Evolutionary conservation across 2,888 invertebrate genomes (phyloP).

Genomic region (Drosophila nigritarsus): DNA sequence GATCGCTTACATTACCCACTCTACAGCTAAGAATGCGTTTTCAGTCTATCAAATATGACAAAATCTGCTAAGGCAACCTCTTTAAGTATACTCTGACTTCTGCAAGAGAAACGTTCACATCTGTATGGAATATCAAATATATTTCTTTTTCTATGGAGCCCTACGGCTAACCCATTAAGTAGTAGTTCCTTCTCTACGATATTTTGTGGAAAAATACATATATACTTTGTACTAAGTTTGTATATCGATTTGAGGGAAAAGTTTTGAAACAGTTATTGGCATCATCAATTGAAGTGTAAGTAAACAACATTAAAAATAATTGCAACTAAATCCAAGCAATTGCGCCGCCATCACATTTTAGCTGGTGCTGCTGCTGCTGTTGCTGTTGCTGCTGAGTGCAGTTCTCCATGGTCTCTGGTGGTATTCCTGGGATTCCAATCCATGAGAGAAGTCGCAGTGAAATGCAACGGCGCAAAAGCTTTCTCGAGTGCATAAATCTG

Average conservation of each 20-base stretch:
- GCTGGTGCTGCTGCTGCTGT: constrained; percentile 31
- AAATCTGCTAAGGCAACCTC: background rate
- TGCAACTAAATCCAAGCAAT: constrained; percentile 81
- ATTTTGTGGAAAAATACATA: constrained; percentile 25
- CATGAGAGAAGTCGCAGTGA: constrained; percentile 32
- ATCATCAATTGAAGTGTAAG: constrained; percentile 80
- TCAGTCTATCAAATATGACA: background rate
- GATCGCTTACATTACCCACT: constrained; percentile 34
- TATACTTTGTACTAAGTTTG: constrained; percentile 12
- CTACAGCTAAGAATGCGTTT: background rate
- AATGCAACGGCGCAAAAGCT: constrained; percentile 73
- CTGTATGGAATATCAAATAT: constrained; percentile 18
- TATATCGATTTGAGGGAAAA: constrained; percentile 69
- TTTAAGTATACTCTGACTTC: background rate
- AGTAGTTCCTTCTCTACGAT: constrained; percentile 15
- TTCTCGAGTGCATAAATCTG: constrained; percentile 77
- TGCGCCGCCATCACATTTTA: constrained; percentile 78
- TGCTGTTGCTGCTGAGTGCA: constrained; percentile 27
- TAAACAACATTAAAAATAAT: constrained; percentile 82
- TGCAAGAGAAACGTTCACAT: background rate
- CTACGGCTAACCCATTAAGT: constrained; percentile 9
- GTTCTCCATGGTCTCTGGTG: constrained; percentile 14
- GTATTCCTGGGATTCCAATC: constrained; percentile 20
- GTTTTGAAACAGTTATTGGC: constrained; percentile 80
- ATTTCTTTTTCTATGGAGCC: background rate